Evolutionary conservation across 2,888 invertebrate species (phyloP).

Genomic region (Strigamia maritima): DNA sequence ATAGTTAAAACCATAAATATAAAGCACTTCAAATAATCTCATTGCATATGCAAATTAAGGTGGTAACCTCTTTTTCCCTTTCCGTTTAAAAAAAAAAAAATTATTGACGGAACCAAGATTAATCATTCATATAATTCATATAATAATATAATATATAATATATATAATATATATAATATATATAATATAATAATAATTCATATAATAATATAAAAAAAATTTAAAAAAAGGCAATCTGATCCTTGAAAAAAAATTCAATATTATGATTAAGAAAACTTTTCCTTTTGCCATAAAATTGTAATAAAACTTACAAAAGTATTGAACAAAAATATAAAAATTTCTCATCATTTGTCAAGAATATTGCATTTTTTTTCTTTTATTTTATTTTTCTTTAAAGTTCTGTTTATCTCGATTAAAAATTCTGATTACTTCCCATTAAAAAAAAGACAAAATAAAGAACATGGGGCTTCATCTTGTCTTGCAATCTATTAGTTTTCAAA

Average conservation of each 20-base stretch:
- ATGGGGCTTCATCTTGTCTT: constrained; percentile 1
- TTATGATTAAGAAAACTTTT: not conserved
- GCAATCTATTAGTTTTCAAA: not conserved
- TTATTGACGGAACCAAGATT: not conserved
- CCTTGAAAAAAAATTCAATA: not conserved
- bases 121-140: not conserved
- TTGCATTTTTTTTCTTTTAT: not conserved
- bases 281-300: not conserved
- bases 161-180: not conserved
- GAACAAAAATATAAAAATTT: not conserved
- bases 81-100: not conserved
- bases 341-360: not conserved
- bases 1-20: not conserved
- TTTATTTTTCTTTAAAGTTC: not conserved
- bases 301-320: not conserved
- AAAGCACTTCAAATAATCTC: not conserved
- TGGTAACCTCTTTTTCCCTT: not conserved
- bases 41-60: constrained; percentile 1
- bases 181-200: not conserved
- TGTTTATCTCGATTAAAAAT: not conserved
- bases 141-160: not conserved
- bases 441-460: not conserved
- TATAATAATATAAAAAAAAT: no score
- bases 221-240: not conserved
- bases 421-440: not conserved